Base-by-base conservation (phyloP, 2,113 vertebrate genomes). In the Tyrannus savana region DNA sequence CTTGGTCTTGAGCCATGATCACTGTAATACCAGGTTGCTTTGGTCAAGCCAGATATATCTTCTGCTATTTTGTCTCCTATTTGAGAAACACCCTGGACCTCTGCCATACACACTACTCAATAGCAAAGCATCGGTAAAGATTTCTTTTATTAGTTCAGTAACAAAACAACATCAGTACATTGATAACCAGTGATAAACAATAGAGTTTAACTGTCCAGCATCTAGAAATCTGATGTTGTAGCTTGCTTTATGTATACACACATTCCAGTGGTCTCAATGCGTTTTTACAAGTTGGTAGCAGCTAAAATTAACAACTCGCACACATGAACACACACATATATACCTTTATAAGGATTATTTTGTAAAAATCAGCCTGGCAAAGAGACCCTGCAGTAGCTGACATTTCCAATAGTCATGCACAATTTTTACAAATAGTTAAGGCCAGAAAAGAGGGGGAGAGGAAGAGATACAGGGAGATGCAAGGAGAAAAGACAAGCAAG, bases 101-200 rank as follows among this genome's bases (percentile, higher is more conserved):
- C 42, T 52, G 13, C 55, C 56, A 49, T 14, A 95, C 66, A 93
- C 31, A 92, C 47, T 93, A 75, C 60, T 81, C 76, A 55, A 19
- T 6, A 92, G 28, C 52, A 90, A 90, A 95, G 63, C 42, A 64
- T 12, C 59, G 42, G 24, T 71, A 89, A 96, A 56, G 27, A 10
- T 56, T 97, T 81, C 5, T 46, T 97, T 97, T 97, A 96, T 97
- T 97, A 75, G 33, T 12, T n/a, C 44, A 75, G 56, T 92, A 96
- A 89, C 44, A 81, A 93, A 96, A 89, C 86, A 93, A 33, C 39
- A 87, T 55, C 42, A 42, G 47, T 81, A 96, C 95, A 95, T 74
- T 76, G 71, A 86, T 35, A 83, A 62, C 12, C 63, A 71, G 16
- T 33, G 44, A 59, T 30, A 90, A 90, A 93, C 72, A 89, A 55